These are phyloP conservation scores for Amphipoea oculea DNA, from an alignment of 2,888 invertebrate species.

Conservation along the genomic window DNA sequence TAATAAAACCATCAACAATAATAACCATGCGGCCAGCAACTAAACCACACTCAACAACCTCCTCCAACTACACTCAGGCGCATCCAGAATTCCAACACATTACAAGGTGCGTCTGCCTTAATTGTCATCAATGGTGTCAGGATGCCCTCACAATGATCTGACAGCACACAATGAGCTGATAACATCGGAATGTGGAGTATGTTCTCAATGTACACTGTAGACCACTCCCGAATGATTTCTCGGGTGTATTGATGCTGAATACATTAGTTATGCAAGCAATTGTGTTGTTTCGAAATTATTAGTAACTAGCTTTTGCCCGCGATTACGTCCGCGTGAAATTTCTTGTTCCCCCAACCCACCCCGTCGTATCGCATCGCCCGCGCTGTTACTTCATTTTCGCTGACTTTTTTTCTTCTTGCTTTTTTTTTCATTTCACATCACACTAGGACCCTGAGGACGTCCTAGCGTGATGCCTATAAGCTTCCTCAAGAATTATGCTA, in stretches of 20 bases:
- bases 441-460: too few relatives aligned
- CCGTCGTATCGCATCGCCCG: too few relatives aligned
- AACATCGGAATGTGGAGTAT: conserved; percentile 43
- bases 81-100: conserved; percentile 23
- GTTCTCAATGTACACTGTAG: conserved; percentile 10
- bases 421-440: too few relatives aligned
- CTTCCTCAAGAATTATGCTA: too few relatives aligned
- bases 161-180: conserved; percentile 28
- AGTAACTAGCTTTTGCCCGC: not conserved
- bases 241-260: conserved; percentile 9
- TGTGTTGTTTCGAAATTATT: not conserved
- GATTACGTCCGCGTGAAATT: not conserved
- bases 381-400: too few relatives aligned
- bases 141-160: conserved; percentile 36
- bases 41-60: not conserved
- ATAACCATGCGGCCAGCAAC: not conserved
- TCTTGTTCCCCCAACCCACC: too few relatives aligned
- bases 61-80: not conserved
- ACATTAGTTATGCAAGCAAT: not conserved
- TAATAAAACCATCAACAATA: not conserved
- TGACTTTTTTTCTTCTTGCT: too few relatives aligned
- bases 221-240: conserved; percentile 40
- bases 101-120: conserved; percentile 41
- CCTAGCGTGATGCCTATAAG: too few relatives aligned
- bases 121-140: conserved; percentile 57